A percentile compares a stretch with the other conserved stretches of the same genome.
These are phyloP conservation scores for Microdon myrmicae DNA, from an alignment of 2,888 invertebrate species.

Conservation along the genomic window DNA sequence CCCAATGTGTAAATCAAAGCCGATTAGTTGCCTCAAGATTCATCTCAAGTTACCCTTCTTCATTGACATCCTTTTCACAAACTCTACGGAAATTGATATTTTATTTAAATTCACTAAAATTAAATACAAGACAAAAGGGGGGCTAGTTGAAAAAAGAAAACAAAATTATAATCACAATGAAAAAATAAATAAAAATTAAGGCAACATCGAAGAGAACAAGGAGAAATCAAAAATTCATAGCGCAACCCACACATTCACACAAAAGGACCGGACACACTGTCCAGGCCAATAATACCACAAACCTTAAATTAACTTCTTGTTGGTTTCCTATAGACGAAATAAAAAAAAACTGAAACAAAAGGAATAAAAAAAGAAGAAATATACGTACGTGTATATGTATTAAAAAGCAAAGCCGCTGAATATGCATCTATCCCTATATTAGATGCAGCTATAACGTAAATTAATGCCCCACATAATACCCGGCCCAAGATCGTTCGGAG, in stretches of 20 bases:
- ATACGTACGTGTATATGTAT: slow-evolving; percentile 44
- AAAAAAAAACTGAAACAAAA: slow-evolving; percentile 16
- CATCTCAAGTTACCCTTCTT: slow-evolving; percentile 33
- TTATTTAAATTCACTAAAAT: slow-evolving; percentile 41
- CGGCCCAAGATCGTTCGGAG: slow-evolving; percentile 10
- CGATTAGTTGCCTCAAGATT: slow-evolving; percentile 19
- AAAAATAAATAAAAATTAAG: slow-evolving; percentile 47
- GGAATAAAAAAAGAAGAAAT: slow-evolving; percentile 43
- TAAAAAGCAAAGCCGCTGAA: slow-evolving; percentile 47
- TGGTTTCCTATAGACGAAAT: no score
- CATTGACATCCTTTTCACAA: background rate
- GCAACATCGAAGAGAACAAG: slow-evolving; percentile 35
- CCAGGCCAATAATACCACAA: no score
- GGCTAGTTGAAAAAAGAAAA: slow-evolving; percentile 14
- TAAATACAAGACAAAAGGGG: slow-evolving; percentile 24
- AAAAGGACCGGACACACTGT: no score
- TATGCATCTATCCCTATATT: slow-evolving; percentile 47
- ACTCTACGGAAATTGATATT: slow-evolving; percentile 38
- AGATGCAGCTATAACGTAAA: slow-evolving; percentile 47
- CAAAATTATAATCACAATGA: slow-evolving; percentile 43
- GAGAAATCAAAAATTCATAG: slow-evolving; percentile 50
- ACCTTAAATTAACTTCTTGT: no score
- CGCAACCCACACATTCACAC: slow-evolving; percentile 37
- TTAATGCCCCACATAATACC: slow-evolving; percentile 45
- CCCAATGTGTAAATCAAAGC: slow-evolving; percentile 40